Conservation (phyloP, 2,888 invertebrate species). For the Drymonia ruficornis region DNA sequence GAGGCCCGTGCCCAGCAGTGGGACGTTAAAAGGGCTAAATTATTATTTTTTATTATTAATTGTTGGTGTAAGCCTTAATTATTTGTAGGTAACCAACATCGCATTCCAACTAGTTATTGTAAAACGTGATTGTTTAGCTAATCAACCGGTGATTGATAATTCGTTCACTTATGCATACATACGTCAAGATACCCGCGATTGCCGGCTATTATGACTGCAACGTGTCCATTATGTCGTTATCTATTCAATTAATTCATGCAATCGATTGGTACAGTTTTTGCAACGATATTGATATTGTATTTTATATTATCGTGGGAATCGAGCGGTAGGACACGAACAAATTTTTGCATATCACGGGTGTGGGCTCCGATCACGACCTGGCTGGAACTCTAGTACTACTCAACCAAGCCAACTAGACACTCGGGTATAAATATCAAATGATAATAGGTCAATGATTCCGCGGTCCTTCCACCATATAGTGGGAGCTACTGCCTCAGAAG, state of each 20-base stretch:
- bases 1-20: too few species aligned
- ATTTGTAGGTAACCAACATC: neutral
- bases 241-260: slow-evolving; percentile 20
- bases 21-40: too few species aligned
- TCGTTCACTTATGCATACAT: slow-evolving; percentile 34
- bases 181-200: slow-evolving; percentile 40
- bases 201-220: slow-evolving; percentile 30
- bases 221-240: slow-evolving; percentile 23
- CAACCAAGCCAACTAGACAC: too few species aligned
- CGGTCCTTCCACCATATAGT: too few species aligned
- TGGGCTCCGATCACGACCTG: too few species aligned
- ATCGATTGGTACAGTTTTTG: slow-evolving; percentile 14
- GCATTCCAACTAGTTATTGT: neutral
- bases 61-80: neutral
- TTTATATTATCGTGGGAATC: neutral
- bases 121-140: slow-evolving; percentile 1
- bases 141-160: slow-evolving; percentile 7
- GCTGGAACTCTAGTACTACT: too few species aligned
- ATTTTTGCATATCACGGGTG: too few species aligned
- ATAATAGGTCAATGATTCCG: too few species aligned
- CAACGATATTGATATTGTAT: slow-evolving; percentile 1
- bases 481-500: too few species aligned
- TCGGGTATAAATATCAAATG: too few species aligned
- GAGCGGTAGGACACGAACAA: neutral
- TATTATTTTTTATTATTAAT: too few species aligned